A percentile compares a stretch with the other conserved stretches of the same genome.
phyloP scores from a whole-genome alignment of 2,797 vertebrate species.

The Neomorphus geoffroyi region DNA sequence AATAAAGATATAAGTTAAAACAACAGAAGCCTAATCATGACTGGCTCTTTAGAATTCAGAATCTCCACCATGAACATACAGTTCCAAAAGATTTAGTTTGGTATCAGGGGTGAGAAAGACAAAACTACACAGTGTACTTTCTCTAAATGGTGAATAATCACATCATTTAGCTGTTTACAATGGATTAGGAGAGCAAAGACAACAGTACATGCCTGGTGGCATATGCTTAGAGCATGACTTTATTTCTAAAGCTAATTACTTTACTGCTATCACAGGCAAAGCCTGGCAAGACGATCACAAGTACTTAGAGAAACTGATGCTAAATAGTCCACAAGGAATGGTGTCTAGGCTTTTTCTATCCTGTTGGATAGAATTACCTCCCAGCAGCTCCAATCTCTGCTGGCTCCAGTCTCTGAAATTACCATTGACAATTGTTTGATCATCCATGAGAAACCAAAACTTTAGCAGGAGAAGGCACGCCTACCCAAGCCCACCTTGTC shows the following conservation, averaged over 20 bases:
- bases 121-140: not conserved
- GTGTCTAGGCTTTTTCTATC: not conserved
- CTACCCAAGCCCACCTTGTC: no score
- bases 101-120: no score
- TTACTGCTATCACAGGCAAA: not conserved
- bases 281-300: not conserved
- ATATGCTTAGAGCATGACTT: not conserved
- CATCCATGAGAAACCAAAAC: no score
- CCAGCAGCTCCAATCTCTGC: no score
- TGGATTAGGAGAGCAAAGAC: not conserved
- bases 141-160: not conserved
- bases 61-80: not conserved
- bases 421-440: no score
- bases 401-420: no score
- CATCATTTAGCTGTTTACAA: not conserved
- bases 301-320: not conserved
- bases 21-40: not conserved
- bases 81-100: not conserved
- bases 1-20: constrained; percentile 61
- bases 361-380: no score
- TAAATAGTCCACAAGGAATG: not conserved
- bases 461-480: no score
- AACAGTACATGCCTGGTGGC: not conserved
- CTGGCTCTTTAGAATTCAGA: no score
- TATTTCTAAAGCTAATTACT: not conserved